Conservation (phyloP, 2,888 invertebrate species). For the Smittia aterrima region DNA sequence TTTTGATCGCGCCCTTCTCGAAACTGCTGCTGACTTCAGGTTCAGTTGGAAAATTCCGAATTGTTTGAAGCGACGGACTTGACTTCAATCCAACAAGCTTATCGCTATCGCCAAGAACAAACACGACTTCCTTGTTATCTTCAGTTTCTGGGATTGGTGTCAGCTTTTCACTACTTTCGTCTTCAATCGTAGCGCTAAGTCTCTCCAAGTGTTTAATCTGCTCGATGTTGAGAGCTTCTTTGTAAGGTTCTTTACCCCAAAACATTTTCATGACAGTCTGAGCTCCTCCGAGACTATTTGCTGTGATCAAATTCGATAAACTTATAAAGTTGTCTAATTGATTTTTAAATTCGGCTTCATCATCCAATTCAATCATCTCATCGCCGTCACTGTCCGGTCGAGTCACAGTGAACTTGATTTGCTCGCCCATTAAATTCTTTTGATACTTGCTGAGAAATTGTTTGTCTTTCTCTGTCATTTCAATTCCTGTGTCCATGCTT, state of each 20-base stretch:
- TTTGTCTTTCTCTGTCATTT: slow-evolving; percentile 48
- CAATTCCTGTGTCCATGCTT: slow-evolving; percentile 53
- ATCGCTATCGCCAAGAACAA: slow-evolving; percentile 71
- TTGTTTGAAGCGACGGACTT: slow-evolving; percentile 44
- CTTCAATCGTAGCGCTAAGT: neutral
- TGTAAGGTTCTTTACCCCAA: slow-evolving; percentile 53
- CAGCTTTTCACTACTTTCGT: slow-evolving; percentile 28
- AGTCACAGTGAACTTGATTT: slow-evolving; percentile 48
- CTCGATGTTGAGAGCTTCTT: slow-evolving; percentile 47
- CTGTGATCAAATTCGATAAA: slow-evolving; percentile 52
- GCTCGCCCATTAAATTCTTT: slow-evolving; percentile 29
- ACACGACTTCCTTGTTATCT: slow-evolving; percentile 58
- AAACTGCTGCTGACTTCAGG: slow-evolving; percentile 3
- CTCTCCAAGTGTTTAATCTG: slow-evolving; percentile 35
- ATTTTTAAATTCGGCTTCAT: slow-evolving; percentile 22
- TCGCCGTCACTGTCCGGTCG: slow-evolving; percentile 52
- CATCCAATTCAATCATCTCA: slow-evolving; percentile 47
- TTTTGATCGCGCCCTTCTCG: slow-evolving; percentile 44
- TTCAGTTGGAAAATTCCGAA: neutral
- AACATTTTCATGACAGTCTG: slow-evolving; percentile 47
- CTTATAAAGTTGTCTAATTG: slow-evolving; percentile 44
- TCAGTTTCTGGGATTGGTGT: slow-evolving; percentile 18
- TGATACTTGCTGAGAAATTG: slow-evolving; percentile 45
- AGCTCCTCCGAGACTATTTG: slow-evolving; percentile 50
- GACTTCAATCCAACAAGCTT: slow-evolving; percentile 64